Conservation (phyloP, 2,113 vertebrate species). For the Vicugna pacos region DNA sequence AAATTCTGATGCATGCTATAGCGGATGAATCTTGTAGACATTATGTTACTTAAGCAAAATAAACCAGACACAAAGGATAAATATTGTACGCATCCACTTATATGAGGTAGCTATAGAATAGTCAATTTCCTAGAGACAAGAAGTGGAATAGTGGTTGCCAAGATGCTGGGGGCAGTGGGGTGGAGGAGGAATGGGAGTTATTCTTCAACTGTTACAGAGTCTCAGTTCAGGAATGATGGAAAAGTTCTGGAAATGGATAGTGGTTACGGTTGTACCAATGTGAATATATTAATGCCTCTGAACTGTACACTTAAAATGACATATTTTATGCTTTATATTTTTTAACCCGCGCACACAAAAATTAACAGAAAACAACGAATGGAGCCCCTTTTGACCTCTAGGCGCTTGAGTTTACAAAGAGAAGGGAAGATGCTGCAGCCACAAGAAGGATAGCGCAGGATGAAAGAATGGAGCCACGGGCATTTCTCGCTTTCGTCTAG, state of each 20-base stretch:
- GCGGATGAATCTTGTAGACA: background rate
- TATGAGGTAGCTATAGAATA: background rate
- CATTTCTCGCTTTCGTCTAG: rapidly evolving
- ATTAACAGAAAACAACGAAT: background rate
- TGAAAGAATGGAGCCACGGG: too few species aligned
- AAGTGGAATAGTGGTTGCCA: background rate
- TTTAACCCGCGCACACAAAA: background rate
- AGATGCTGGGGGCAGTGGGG: background rate
- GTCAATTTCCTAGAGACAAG: background rate
- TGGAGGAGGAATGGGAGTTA: background rate
- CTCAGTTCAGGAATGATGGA: background rate
- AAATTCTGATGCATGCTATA: background rate
- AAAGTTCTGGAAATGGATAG: background rate
- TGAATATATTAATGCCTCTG: background rate
- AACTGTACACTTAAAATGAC: background rate
- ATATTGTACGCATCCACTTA: background rate
- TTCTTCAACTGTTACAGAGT: background rate
- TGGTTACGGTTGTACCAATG: background rate
- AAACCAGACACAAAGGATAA: background rate
- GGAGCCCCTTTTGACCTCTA: background rate
- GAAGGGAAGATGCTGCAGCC: background rate
- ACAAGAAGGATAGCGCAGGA: background rate
- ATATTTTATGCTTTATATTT: background rate
- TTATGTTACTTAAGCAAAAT: background rate
- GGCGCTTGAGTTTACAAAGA: background rate